A percentile compares a stretch with the other conserved stretches of the same genome.
These are phyloP conservation scores for Ficedula albicollis DNA, from an alignment of 2,797 vertebrate genomes.

Conservation along the genomic window DNA sequence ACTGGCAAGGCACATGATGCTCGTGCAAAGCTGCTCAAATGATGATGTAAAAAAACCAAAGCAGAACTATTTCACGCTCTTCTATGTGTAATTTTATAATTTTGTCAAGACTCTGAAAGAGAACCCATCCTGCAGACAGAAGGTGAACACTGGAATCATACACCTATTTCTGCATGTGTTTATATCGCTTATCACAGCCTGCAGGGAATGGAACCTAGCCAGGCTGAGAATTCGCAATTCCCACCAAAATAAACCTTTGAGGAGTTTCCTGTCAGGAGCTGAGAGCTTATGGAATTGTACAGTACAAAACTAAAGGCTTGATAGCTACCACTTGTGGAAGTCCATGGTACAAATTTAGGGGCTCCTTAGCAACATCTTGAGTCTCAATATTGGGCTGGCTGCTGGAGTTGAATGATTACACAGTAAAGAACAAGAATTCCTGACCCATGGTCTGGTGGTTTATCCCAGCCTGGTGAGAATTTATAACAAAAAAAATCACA, in stretches of 20 bases:
- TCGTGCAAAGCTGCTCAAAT: background rate
- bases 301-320: background rate
- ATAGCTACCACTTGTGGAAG: background rate
- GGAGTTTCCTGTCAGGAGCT: background rate
- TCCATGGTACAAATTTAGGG: background rate
- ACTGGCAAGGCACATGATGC: background rate
- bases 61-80: background rate
- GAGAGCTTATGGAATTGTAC: background rate
- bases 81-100: background rate
- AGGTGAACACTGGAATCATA: background rate
- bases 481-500: background rate
- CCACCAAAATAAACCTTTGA: background rate
- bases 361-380: background rate
- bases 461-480: background rate
- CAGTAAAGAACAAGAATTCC: background rate
- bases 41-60: background rate
- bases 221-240: background rate
- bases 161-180: background rate
- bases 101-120: background rate
- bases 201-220: background rate
- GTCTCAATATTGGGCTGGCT: background rate
- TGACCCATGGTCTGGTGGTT: background rate
- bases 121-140: background rate
- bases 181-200: background rate
- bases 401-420: background rate